Percentiles rank a stretch among this genome's conserved stretches.
Conservation (phyloP, 2,113 vertebrate species). For the Nansenia antarctica region DNA sequence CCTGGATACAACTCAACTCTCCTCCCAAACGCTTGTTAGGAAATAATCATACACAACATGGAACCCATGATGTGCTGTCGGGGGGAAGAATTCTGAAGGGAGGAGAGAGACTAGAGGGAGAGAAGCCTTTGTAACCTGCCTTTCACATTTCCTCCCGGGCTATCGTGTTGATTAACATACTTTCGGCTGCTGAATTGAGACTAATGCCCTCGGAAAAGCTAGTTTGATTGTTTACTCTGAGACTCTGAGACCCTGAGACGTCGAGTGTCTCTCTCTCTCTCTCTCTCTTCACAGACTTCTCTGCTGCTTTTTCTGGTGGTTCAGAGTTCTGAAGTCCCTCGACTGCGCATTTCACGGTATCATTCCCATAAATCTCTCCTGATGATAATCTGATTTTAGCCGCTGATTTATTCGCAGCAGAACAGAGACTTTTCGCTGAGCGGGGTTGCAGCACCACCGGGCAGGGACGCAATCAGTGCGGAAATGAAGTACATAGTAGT, state of each 20-base stretch:
- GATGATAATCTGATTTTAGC: constrained; percentile 59
- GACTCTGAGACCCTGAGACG: constrained; percentile 11
- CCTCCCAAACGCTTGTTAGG: too few species aligned
- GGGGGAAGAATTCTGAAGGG: too few species aligned
- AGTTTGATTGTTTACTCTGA: constrained; percentile 30
- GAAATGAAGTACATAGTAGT: constrained; percentile 57
- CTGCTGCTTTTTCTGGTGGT: too few species aligned
- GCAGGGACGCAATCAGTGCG: constrained; percentile 47
- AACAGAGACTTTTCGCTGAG: constrained; percentile 45
- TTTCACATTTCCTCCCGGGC: constrained; percentile 8
- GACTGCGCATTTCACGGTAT: constrained; percentile 34
- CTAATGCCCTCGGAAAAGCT: constrained; percentile 31
- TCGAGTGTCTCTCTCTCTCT: constrained; percentile 4
- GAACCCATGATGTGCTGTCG: too few species aligned
- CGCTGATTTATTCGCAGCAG: constrained; percentile 48
- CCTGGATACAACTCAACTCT: too few species aligned
- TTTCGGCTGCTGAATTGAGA: constrained; percentile 37
- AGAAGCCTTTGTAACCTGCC: neutral
- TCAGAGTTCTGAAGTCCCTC: constrained; percentile 44
- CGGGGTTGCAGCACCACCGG: constrained; percentile 35
- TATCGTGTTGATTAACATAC: constrained; percentile 43
- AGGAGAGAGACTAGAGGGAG: neutral
- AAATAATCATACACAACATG: too few species aligned
- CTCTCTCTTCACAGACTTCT: neutral
- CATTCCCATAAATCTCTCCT: constrained; percentile 58